Evolutionary conservation across 2,888 invertebrate species (phyloP).

Genomic region (Zygaena filipendulae): DNA sequence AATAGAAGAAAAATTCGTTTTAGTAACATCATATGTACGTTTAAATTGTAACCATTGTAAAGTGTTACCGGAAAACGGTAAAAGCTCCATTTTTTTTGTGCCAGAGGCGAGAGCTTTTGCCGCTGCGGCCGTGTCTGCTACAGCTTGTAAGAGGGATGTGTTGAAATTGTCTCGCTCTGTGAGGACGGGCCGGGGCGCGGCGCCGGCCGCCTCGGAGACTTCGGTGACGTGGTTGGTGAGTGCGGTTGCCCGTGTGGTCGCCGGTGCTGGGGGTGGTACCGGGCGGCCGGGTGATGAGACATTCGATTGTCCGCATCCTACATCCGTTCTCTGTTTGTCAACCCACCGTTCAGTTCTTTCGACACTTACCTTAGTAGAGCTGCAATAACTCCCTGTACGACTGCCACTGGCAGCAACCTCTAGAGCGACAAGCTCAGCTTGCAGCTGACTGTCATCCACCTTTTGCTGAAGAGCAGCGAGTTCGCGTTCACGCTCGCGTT

Average conservation of each 20-base stretch:
- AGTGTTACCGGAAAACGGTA: conserved; percentile 3
- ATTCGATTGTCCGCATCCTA: too few relatives aligned
- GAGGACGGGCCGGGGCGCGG: neutral
- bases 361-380: too few relatives aligned
- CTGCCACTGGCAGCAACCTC: neutral
- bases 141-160: neutral
- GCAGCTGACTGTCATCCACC: neutral
- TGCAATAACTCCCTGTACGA: too few relatives aligned
- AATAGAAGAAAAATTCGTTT: conserved; percentile 4
- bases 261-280: too few relatives aligned
- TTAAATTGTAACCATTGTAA: conserved; percentile 5
- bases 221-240: neutral
- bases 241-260: too few relatives aligned
- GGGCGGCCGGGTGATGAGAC: too few relatives aligned
- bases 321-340: too few relatives aligned
- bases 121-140: conserved; percentile 5
- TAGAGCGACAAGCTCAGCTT: neutral
- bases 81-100: conserved; percentile 2
- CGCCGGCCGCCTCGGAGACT: neutral
- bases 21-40: conserved; percentile 3
- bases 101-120: conserved; percentile 4
- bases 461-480: neutral
- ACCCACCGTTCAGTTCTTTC: too few relatives aligned
- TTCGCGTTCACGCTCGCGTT: too few relatives aligned
- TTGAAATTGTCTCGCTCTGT: too few relatives aligned